Evolutionary conservation across 2,113 vertebrate genomes (phyloP), one percentile per base, ranked within the genome.

Genomic region (Malurus cyaneus): DNA sequence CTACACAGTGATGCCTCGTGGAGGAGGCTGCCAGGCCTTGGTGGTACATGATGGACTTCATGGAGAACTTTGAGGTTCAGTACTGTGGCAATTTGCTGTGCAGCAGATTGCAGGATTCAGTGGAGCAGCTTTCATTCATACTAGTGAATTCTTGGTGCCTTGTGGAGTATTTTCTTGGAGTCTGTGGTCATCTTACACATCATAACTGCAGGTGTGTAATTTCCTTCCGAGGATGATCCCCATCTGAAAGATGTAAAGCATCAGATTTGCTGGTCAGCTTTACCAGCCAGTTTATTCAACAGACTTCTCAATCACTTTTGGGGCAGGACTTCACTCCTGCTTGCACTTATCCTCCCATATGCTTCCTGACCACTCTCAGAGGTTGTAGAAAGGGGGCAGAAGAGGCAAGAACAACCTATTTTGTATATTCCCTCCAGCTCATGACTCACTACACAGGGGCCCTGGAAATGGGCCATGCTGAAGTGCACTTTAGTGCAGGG

Each of bases 21-120:
- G 36, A 82, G n/a, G 25, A 60, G 17, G 47, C 32, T 83, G n/a
- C 57, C 0, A 1, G n/a, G 19, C 60, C 42, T 52, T 0, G 0
- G 28, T 41, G 54, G 54, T 21, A 11, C 0, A 0, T 19, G 21
- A 42, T 79, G 85, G 59, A 17, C 28, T 62, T 29, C 18, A 36
- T 0, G 0, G 44, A 56, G 23, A 12, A 7, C 39, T 70, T 42
- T 20, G 47, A 20, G 14, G 18, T 39, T 86, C 46, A 50, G 64
- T 39, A 76, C 80, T 57, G 24, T 21, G n/a, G 32, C 13, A 61
- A 5, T 21, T 61, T 82, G 47, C 57, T 54, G 49, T 23, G 42
- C 61, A 73, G 31, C 32, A 34, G 28, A 66, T 29, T 74, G 44
- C 39, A 83, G 50, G 18, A 49, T 65, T 50, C 39, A n/a, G 19